Evolutionary conservation across 2,888 invertebrate species (phyloP), one percentile per base, ranked within the genome.

Genomic region (Cybosia mesomella): DNA sequence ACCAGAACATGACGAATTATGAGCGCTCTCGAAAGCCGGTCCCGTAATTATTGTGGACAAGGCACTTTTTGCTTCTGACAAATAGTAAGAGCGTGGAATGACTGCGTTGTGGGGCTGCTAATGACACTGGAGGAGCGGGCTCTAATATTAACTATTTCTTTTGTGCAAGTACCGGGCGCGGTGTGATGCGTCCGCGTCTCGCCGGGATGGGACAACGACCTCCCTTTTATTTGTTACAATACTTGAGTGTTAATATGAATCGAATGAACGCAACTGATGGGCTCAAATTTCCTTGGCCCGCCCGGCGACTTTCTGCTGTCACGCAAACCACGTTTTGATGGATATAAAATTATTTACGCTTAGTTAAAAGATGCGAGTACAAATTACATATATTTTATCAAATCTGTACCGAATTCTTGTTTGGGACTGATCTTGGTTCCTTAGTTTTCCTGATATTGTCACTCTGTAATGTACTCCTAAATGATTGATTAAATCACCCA

Each of bases 1-100:
- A 94, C 88, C 94, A 94, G 93, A 95, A 94, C 94, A 94, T 93
- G 92, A 94, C 94, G 94, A 94, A 95, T 94, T 93, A 94, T 89
- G 91, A 91, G 89, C 89, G 89, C 91, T 91, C 90, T 91, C 90
- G 85, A 90, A 88, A 93, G 92, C 92, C 92, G 89, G 94, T 91
- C 93, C 90, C 93, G 92, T 95, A 95, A 95, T 95, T 93, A 95
- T 94, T 93, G 93, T 93, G 93, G 94, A 93, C 94, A 92, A 92
- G 94, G 90, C 91, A 92, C 89, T 95, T 95, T 94, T 94, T 94
- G 92, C 93, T 89, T 87, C 92, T 92, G 92, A 94, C 94, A 93
- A 94, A 95, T 94, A 94, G 94, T 92, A 92, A 90, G 89, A 91
- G 90, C 92, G 88, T 91, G 91, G 93, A 93, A 92, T 92, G 92